Base-by-base conservation (phyloP, 2,797 vertebrate genomes). In the Chelidonichthys spinosus region DNA sequence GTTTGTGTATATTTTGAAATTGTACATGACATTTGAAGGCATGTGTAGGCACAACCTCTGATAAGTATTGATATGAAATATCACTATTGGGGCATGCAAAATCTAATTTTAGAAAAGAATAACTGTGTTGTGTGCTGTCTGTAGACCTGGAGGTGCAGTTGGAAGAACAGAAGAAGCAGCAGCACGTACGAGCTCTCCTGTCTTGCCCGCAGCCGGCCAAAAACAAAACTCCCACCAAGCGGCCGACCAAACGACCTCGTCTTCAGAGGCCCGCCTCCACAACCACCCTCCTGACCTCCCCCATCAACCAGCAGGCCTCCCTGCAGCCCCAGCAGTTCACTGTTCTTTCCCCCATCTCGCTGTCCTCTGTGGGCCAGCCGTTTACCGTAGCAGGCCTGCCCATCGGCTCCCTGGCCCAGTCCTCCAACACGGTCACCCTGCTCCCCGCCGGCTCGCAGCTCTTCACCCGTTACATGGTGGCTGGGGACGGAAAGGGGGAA, bases 81-180 rank as follows among this genome's bases (percentile, higher is more conserved):
- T 70, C 54, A 64, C 47, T 56, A 61, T n/a, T 6, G 15, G 14
- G 18, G 15, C 0, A 25, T 15, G 33, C n/a, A 2, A 7, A 43
- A 69, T 72, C 6, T 35, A n/a, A 40, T 58, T 49, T 7, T 4
- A 11, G 0, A 59, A 54, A 17, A 40, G 25, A 5, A 25, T n/a
- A 2, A 62, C 11, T 60, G 42, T 72, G 37, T 35, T 61, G 2
- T 79, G 53, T 76, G n/a, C 40, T 70, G n/a, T 75, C 11, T 79
- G 36, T 69, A 99, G 97, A 95, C 76, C 92, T 99, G 89, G 98
- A 99, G 84, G 90, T 95, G 59, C 98, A 98, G 92, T 78, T 99
- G 87, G 97, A 98, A 61, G 97, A 99, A 49, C 98, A 99, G 92
- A 96, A 92, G 90, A 97, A 96, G 85, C 96, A 97, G 74, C 96